A percentile compares a stretch with the other conserved stretches of the same genome.
Evolutionary conservation across 1,140 invertebrate genomes (phyloP).

Genomic region (Eupeodes corollae): DNA sequence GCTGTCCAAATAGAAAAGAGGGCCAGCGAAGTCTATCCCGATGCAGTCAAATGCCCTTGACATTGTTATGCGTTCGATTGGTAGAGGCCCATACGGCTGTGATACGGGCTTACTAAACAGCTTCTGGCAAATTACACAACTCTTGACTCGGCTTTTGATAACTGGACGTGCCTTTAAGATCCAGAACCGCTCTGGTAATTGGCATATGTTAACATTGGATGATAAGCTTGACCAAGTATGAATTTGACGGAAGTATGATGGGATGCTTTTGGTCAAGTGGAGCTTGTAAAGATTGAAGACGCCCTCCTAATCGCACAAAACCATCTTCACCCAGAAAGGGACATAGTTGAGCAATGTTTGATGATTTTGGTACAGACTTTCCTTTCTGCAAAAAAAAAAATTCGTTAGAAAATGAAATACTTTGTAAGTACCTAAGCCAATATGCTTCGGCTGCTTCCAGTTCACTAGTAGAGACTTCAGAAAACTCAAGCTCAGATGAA

Average conservation of each 20-base stretch:
- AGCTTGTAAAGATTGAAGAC: too few relatives aligned
- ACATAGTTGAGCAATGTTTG: not conserved
- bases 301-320: not conserved
- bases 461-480: not conserved
- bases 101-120: not conserved
- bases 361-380: not conserved
- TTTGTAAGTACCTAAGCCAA: not conserved
- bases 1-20: constrained; percentile 7
- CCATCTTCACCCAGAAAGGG: not conserved
- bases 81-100: not conserved
- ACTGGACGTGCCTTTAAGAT: too few relatives aligned
- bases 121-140: not conserved
- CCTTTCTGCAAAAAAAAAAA: not conserved
- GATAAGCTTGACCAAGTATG: too few relatives aligned
- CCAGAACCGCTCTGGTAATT: too few relatives aligned
- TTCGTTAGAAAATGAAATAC: not conserved
- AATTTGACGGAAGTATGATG: too few relatives aligned
- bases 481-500: not conserved
- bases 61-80: not conserved
- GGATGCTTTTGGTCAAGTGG: too few relatives aligned
- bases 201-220: too few relatives aligned
- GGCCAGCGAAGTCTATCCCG: not conserved
- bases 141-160: too few relatives aligned
- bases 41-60: not conserved
- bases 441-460: not conserved